phyloP scores from a whole-genome alignment of 2,888 invertebrate genomes.

The Drosophila nigricruria region DNA sequence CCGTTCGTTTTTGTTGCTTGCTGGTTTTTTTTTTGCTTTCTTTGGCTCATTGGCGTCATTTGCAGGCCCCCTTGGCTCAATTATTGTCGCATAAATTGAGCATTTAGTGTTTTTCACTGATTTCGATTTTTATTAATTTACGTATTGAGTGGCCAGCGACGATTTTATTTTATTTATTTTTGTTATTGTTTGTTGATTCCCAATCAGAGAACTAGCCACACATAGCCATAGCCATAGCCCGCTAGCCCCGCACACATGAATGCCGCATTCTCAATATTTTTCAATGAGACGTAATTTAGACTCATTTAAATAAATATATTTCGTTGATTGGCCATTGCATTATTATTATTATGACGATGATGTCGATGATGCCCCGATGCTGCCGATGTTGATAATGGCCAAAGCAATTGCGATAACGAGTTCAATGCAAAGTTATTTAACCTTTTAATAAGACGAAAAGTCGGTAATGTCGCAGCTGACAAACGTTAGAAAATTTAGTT shows the following conservation, averaged over 20 bases:
- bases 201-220: slow-evolving; percentile 67
- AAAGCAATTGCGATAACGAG: slow-evolving; percentile 74
- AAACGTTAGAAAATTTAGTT: slow-evolving; percentile 30
- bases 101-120: slow-evolving; percentile 77
- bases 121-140: slow-evolving; percentile 78
- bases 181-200: slow-evolving; percentile 61
- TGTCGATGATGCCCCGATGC: slow-evolving; percentile 28
- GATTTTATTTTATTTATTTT: slow-evolving; percentile 26
- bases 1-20: slow-evolving; percentile 2
- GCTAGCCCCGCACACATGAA: slow-evolving; percentile 2
- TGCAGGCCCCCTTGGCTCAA: slow-evolving; percentile 52
- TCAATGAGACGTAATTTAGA: slow-evolving; percentile 83
- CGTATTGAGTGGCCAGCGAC: slow-evolving; percentile 57
- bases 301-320: slow-evolving; percentile 83
- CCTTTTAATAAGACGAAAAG: slow-evolving; percentile 82
- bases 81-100: slow-evolving; percentile 80
- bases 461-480: slow-evolving; percentile 3
- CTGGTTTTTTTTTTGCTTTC: slow-evolving; percentile 23
- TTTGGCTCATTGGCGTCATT: slow-evolving; percentile 68
- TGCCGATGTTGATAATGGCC: slow-evolving; percentile 43
- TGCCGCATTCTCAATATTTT: slow-evolving; percentile 64
- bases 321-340: slow-evolving; percentile 77
- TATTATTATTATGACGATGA: slow-evolving; percentile 60
- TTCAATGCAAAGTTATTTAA: slow-evolving; percentile 84
- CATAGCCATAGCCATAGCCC: slow-evolving; percentile 5